Conservation (phyloP, 2,888 invertebrate genomes). For the Palloptera scutellata region DNA sequence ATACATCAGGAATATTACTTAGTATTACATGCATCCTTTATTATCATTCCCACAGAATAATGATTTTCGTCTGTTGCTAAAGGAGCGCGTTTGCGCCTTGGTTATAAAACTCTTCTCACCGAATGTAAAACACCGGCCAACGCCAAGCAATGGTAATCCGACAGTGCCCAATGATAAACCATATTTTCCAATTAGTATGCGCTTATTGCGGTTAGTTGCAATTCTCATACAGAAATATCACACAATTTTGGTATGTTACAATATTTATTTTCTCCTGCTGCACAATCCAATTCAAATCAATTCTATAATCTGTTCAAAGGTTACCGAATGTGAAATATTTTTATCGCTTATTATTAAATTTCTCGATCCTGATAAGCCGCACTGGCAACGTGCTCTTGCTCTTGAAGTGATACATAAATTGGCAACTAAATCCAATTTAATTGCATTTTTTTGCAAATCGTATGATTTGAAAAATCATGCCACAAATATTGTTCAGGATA, state of each 20-base stretch:
- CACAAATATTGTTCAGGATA: slow-evolving; percentile 92
- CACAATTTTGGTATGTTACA: slow-evolving; percentile 73
- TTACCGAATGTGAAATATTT: slow-evolving; percentile 98
- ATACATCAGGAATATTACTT: too few relatives aligned
- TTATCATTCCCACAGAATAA: slow-evolving; percentile 74
- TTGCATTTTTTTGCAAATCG: slow-evolving; percentile 91
- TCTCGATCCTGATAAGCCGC: slow-evolving; percentile 94
- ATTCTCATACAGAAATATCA: slow-evolving; percentile 94
- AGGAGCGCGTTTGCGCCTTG: slow-evolving; percentile 96
- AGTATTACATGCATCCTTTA: neutral
- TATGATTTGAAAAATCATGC: slow-evolving; percentile 96
- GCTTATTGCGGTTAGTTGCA: slow-evolving; percentile 90
- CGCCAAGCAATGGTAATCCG: slow-evolving; percentile 67
- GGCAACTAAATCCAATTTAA: slow-evolving; percentile 82
- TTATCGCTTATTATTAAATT: slow-evolving; percentile 96
- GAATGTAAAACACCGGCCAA: slow-evolving; percentile 89
- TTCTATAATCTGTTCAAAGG: slow-evolving; percentile 66
- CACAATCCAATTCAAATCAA: neutral
- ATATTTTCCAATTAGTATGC: slow-evolving; percentile 96
- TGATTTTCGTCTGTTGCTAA: slow-evolving; percentile 92
- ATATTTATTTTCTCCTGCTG: too few relatives aligned
- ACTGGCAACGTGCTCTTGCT: slow-evolving; percentile 95
- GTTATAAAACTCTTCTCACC: slow-evolving; percentile 99
- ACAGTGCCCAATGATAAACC: slow-evolving; percentile 84
- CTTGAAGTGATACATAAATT: slow-evolving; percentile 96